Percentiles rank a stretch among this genome's conserved stretches.
Evolutionary conservation across 1,140 invertebrate genomes (phyloP).

Genomic region (Saccostrea echinata): DNA sequence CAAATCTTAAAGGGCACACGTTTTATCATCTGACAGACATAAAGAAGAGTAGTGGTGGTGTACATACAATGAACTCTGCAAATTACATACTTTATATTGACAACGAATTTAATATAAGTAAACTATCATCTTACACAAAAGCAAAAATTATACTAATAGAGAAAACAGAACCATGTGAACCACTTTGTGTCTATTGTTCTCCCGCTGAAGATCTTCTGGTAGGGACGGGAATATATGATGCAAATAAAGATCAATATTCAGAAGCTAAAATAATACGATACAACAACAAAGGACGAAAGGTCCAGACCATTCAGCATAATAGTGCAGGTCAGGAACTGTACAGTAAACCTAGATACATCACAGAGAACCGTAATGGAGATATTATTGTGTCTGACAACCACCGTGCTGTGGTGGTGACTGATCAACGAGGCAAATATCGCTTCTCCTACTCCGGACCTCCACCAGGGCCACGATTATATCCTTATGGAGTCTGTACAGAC

Average conservation of each 20-base stretch:
- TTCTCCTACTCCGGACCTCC: too few species aligned
- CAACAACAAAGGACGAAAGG: background rate
- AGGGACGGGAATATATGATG: background rate
- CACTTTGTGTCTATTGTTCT: background rate
- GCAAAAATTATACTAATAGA: background rate
- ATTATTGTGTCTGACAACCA: background rate
- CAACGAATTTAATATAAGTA: background rate
- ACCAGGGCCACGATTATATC: too few species aligned
- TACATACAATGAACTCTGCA: background rate
- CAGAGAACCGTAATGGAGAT: background rate
- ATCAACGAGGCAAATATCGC: background rate
- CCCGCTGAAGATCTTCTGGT: background rate
- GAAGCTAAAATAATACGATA: background rate
- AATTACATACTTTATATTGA: background rate
- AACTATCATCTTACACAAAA: background rate
- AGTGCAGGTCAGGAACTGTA: background rate
- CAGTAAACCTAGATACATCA: background rate
- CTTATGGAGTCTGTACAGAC: too few species aligned
- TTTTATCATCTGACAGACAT: background rate
- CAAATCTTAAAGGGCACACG: background rate
- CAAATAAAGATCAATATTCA: background rate
- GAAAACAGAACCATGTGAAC: background rate
- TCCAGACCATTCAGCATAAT: background rate
- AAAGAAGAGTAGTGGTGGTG: background rate
- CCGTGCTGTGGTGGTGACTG: background rate